Evolutionary conservation across 2,888 invertebrate species (phyloP), one percentile per base, ranked within the genome.

Genomic region (Cinara cedri): DNA sequence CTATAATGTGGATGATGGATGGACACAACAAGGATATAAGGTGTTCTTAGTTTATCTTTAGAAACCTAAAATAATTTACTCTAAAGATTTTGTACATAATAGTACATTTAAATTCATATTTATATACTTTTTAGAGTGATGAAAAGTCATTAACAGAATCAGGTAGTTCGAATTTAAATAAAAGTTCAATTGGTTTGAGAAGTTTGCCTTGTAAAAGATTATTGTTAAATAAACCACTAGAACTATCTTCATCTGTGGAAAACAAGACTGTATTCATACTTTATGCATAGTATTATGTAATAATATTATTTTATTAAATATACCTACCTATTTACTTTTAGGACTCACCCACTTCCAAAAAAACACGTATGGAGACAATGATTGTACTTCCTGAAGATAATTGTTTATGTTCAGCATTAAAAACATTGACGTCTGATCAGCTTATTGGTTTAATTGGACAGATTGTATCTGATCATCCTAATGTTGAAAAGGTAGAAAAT

Each of bases 161-260:
- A 3, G 16, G 19, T 3, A 14, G 10, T 49, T 72, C 21, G 9
- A 21, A 11, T 72, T 19, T 4, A 1, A 72, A 60, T 24, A 60
- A 85, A 84, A 83, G 85, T 44, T 84, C 84, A 2, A 87, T 88
- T 84, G 86, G 87, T 62, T 83, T 91, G 49, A 88, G 91, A 70
- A 90, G 90, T 71, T 91, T 91, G 0, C 92, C 92, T 0, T 87
- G 91, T 46, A 92, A 92, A 84, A 88, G 92, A 6, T 87, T 92
- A 0, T 85, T 90, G 13, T 86, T 90, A 6, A 88, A 87, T 46
- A 86, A 87, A 44, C 85, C 86, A 81, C n/a, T 19, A 3, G 54
- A 54, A 9, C 19, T 19, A 9, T 54, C 19, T 8, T n/a, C 54
- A 6, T 16, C 51, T 3, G 19, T 8, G 8, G 9, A 54, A 4